Percentiles rank a stretch among this genome's conserved stretches.
phyloP scores from a whole-genome alignment of 2,888 invertebrate genomes.

The Cephus rjabovi region DNA sequence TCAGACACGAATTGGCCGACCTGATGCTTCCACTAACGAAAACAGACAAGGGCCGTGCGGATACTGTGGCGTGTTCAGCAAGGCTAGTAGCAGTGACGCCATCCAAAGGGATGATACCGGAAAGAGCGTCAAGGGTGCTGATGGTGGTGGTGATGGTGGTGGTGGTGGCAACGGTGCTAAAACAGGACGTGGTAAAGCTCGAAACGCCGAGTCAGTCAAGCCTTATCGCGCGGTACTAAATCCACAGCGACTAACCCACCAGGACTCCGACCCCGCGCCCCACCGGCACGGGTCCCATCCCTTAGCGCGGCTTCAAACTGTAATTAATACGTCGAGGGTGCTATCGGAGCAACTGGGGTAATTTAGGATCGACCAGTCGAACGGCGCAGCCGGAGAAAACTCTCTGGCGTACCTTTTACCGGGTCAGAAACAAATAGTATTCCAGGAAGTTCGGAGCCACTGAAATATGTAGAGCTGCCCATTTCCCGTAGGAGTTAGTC shows the following conservation, averaged over 20 bases:
- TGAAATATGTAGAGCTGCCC: background rate
- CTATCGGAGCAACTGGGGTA: constrained; percentile 18
- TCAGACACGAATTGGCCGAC: background rate
- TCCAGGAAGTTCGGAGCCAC: background rate
- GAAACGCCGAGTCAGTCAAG: constrained; percentile 33
- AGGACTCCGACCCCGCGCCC: background rate
- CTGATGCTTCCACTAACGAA: background rate
- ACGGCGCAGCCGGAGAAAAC: constrained; percentile 4
- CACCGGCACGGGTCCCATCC: background rate
- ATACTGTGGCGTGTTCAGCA: background rate
- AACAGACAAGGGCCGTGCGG: background rate
- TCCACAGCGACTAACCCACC: constrained; percentile 34
- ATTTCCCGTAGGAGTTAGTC: background rate
- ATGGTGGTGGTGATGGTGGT: too few species aligned
- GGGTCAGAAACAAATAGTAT: background rate
- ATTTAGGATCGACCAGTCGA: constrained; percentile 13
- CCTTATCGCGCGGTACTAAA: constrained; percentile 36
- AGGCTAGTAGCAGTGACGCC: background rate
- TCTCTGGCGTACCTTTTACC: background rate
- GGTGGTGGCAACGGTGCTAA: background rate
- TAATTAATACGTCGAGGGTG: constrained; percentile 49
- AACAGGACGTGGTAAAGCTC: constrained; percentile 3
- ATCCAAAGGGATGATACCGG: background rate
- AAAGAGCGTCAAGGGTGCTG: background rate
- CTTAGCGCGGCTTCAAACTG: constrained; percentile 41